Conservation (phyloP, 2,797 vertebrate genomes). For the Loriculus beryllinus region DNA sequence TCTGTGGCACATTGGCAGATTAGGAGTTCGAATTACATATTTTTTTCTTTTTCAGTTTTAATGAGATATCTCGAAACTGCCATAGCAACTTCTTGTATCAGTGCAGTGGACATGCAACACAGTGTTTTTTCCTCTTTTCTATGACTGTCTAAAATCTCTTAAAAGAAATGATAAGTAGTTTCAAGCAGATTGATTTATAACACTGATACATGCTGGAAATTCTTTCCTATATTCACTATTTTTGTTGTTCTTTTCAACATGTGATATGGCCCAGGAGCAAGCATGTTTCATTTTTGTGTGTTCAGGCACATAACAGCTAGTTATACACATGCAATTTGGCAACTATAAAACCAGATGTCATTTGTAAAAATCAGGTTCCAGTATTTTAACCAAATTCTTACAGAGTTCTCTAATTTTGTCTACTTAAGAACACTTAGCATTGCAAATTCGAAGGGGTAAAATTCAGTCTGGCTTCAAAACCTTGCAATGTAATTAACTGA, state of each 20-base stretch:
- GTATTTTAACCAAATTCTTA: conserved; percentile 39
- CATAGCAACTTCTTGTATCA: background rate
- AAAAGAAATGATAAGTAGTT: background rate
- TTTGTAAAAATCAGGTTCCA: conserved; percentile 1
- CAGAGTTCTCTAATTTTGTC: conserved; percentile 19
- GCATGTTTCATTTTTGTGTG: background rate
- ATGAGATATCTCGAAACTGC: background rate
- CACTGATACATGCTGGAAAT: background rate
- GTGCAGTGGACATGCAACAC: background rate
- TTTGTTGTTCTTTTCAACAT: background rate
- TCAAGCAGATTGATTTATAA: background rate
- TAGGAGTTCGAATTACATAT: background rate
- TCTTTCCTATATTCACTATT: background rate
- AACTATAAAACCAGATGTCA: background rate
- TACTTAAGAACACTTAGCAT: conserved; percentile 44
- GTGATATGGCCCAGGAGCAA: background rate
- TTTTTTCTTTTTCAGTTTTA: background rate
- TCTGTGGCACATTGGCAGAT: background rate
- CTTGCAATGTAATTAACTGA: conserved; percentile 61
- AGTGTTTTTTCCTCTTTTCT: background rate
- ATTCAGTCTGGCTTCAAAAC: conserved; percentile 51
- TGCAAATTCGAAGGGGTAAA: conserved; percentile 50
- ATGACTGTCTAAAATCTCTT: background rate
- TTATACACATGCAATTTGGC: background rate
- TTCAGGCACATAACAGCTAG: background rate